These are phyloP conservation scores for Patiria pectinifera DNA, from an alignment of 53 echinoderm and acorn worm species.

Conservation along the genomic window DNA sequence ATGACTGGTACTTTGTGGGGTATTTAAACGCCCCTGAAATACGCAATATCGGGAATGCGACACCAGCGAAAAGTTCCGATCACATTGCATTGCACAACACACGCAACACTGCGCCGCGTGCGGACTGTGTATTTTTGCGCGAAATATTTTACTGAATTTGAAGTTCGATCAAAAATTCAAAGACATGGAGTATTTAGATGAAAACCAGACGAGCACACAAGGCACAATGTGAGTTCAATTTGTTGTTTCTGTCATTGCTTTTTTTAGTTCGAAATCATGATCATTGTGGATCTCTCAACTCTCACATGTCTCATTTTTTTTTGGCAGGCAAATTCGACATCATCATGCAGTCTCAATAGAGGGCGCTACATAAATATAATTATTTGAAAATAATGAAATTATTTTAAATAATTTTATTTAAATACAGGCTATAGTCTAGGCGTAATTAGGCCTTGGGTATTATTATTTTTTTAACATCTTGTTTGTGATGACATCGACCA, in stretches of 20 bases:
- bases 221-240: slow-evolving; percentile 37
- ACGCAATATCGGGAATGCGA: background rate
- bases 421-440: too few relatives aligned
- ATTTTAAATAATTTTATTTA: too few relatives aligned
- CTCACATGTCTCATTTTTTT: too few relatives aligned
- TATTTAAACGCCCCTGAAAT: background rate
- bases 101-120: background rate
- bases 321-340: too few relatives aligned
- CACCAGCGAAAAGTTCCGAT: background rate
- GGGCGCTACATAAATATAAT: background rate
- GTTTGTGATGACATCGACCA: too few relatives aligned
- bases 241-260: background rate
- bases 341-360: background rate
- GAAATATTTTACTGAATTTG: background rate
- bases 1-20: slow-evolving; percentile 20
- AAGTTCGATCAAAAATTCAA: background rate
- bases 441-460: too few relatives aligned
- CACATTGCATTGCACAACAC: background rate
- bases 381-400: too few relatives aligned
- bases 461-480: too few relatives aligned
- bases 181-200: slow-evolving; percentile 39
- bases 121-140: background rate
- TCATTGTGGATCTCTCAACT: background rate
- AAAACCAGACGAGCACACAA: slow-evolving; percentile 33
- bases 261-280: background rate